Evolutionary conservation across 2,113 vertebrate species (phyloP).

Genomic region (Ochotona curzoniae): DNA sequence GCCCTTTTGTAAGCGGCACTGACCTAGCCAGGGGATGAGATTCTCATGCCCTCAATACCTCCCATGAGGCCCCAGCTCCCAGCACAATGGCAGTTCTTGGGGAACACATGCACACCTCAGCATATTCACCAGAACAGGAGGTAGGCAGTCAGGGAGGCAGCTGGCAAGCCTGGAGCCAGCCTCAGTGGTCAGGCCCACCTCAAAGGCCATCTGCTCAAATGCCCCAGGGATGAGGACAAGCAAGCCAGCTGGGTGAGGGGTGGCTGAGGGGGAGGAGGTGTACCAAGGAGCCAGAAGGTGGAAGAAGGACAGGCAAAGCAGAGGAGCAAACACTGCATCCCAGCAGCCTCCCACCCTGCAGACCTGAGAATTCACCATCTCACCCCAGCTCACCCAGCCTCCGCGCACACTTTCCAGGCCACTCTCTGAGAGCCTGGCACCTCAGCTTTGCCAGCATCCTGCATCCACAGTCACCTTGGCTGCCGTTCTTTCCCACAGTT

Average conservation of each 20-base stretch:
- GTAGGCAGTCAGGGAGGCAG: too few relatives aligned
- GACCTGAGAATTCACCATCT: too few relatives aligned
- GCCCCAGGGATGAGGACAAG: too few relatives aligned
- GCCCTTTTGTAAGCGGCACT: not conserved
- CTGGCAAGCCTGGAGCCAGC: rapidly evolving
- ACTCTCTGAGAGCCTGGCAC: not conserved
- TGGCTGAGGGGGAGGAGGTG: not conserved
- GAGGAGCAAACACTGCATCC: not conserved
- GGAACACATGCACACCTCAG: not conserved
- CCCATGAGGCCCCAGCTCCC: too few relatives aligned
- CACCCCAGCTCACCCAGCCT: too few relatives aligned
- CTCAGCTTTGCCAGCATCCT: rapidly evolving
- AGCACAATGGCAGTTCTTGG: not conserved
- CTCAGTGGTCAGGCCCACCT: rapidly evolving
- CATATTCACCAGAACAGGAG: not conserved
- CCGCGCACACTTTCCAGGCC: not conserved
- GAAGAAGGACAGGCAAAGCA: not conserved
- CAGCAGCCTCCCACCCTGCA: too few relatives aligned
- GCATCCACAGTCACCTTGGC: too few relatives aligned
- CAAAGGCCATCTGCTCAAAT: not conserved
- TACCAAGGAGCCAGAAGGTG: rapidly evolving
- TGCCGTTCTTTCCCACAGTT: not conserved
- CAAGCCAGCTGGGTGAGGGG: not conserved
- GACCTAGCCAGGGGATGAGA: not conserved
- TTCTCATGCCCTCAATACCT: not conserved